Conservation (phyloP, 2,888 invertebrate genomes). For the Drosophila helvetica region DNA sequence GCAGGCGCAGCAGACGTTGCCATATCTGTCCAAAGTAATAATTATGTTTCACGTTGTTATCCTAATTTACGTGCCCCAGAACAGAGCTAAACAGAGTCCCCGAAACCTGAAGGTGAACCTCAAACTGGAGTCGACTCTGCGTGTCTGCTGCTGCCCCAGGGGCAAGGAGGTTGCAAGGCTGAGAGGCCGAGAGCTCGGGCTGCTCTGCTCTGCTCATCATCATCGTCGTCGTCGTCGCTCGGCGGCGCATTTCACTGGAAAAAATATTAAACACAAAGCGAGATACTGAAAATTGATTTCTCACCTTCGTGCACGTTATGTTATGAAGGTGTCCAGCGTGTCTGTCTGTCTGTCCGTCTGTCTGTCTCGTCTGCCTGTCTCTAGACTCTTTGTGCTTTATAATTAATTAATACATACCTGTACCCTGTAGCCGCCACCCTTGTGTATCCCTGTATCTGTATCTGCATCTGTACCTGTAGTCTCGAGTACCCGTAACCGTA, state of each 20-base stretch:
- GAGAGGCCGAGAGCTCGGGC: neutral
- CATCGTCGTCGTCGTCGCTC: neutral
- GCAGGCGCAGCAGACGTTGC: slow-evolving; percentile 47
- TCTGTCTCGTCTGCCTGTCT: slow-evolving; percentile 19
- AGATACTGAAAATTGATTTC: slow-evolving; percentile 82
- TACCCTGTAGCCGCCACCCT: neutral
- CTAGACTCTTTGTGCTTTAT: slow-evolving; percentile 51
- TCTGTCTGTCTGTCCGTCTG: slow-evolving; percentile 26
- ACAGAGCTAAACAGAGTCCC: slow-evolving; percentile 50
- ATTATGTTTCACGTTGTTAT: slow-evolving; percentile 82
- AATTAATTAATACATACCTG: slow-evolving; percentile 68
- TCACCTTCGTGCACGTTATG: slow-evolving; percentile 82
- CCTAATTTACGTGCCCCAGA: slow-evolving; percentile 81
- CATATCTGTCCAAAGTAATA: slow-evolving; percentile 80
- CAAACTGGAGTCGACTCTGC: slow-evolving; percentile 30
- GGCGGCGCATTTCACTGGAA: slow-evolving; percentile 74
- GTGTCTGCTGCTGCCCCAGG: slow-evolving; percentile 35
- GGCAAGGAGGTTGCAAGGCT: neutral
- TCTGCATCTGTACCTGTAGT: neutral
- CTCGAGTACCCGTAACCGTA: slow-evolving; percentile 2
- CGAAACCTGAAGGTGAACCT: slow-evolving; percentile 8
- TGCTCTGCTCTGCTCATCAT: neutral
- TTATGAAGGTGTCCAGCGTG: slow-evolving; percentile 13
- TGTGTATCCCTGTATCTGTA: slow-evolving; percentile 1
- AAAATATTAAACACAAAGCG: slow-evolving; percentile 76